Conservation (phyloP, 2,797 vertebrate genomes). For the Coccyzus lansbergi region DNA sequence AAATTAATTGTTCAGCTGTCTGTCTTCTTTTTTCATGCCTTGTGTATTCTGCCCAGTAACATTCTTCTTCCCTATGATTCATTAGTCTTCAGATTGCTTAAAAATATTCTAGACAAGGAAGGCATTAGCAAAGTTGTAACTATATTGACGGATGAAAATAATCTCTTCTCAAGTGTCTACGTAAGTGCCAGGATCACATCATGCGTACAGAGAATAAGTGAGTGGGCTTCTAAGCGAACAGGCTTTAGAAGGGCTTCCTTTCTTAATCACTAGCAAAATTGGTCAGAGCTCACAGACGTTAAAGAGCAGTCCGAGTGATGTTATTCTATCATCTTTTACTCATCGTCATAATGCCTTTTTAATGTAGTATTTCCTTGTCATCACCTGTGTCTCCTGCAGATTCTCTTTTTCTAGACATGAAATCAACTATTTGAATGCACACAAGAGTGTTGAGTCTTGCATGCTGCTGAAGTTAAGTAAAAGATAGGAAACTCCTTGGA, state of each 20-base stretch:
- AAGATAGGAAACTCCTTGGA: not conserved
- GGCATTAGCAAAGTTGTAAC: conserved; percentile 47
- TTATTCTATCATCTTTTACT: not conserved
- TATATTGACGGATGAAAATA: conserved; percentile 32
- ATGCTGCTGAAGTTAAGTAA: not conserved
- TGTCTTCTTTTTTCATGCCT: conserved; percentile 10
- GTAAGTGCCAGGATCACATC: conserved; percentile 33
- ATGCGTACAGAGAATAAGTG: not conserved
- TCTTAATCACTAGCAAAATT: conserved; percentile 23
- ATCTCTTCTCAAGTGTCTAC: conserved; percentile 29
- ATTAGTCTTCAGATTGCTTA: conserved; percentile 58
- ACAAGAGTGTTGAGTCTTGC: not conserved
- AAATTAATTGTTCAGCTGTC: conserved; percentile 53
- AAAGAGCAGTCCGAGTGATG: not conserved
- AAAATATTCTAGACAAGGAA: conserved; percentile 56
- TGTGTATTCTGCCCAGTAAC: conserved; percentile 46
- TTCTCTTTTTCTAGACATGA: not conserved
- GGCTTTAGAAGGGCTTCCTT: conserved; percentile 9
- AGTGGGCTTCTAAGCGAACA: conserved; percentile 38
- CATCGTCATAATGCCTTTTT: rapidly evolving
- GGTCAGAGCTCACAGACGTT: not conserved
- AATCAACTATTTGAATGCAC: not conserved
- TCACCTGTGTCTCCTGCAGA: not conserved
- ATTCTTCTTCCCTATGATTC: conserved; percentile 41
- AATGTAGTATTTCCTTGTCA: not conserved